Base-by-base conservation (phyloP, 1,140 invertebrate species). In the Brachionus manjavacas region DNA sequence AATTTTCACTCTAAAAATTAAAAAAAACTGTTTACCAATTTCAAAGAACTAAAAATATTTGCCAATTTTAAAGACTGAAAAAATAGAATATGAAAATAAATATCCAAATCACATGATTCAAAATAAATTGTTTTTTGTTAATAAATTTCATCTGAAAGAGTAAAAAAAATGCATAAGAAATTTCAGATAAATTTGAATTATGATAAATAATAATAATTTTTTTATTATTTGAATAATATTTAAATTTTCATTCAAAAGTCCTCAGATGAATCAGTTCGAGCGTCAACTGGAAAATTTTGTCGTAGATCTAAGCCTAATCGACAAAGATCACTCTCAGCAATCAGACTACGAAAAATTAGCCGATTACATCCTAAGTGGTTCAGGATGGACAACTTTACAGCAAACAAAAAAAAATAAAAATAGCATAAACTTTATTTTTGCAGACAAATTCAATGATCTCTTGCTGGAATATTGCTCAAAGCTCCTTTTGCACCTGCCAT, bases 231-330 rank as follows among this genome's bases (percentile, higher is more conserved):
- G n/a, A 60, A 60, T 20, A 60, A 20, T 8, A 60, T 25, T 60
- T 60, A 25, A 7, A 20, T 60, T 60, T 9, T 9, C n/a, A 20
- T 60, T 60, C 20, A 16, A 20, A 20, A 60, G 52, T 60, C 52
- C 20, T 23, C 3, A 60, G 52, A 76, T 76, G 72, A 76, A 76
- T 23, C 41, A 60, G 25, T 60, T 60, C 20, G 52, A 60, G 16
- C 52, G 52, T 60, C 52, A 76, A 76, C 16, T 76, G 20, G 72
- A 76, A 49, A 46, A 76, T 31, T 76, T 76, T 76, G 46, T 76
- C 14, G 72, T 76, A 9, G 72, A 76, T 11, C 23, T 76, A 49
- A 76, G 23, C 25, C 16, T 76, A 11, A 49, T 76, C 20, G 41
- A 49, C 7, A 49, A 76, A 76, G 72, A 76, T 46, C 4, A 28